phyloP scores from a whole-genome alignment of 2,797 vertebrate species.

The Aeoliscus strigatus region DNA sequence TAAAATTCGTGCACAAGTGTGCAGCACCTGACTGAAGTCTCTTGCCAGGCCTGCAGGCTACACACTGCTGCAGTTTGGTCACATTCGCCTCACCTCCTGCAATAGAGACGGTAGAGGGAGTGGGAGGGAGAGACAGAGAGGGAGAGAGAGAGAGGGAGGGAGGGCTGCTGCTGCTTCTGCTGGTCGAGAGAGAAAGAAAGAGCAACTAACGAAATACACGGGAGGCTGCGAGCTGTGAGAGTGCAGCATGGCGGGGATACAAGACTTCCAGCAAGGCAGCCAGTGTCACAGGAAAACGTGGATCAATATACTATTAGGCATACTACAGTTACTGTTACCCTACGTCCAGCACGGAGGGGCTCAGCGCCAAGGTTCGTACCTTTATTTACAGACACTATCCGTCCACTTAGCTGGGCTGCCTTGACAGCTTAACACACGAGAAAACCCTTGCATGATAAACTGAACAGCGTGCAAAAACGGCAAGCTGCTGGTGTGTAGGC shows the following conservation, averaged over 20 bases:
- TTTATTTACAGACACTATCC: slow-evolving; percentile 19
- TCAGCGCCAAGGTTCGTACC: slow-evolving; percentile 84
- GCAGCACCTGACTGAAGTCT: no score
- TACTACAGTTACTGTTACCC: slow-evolving; percentile 84
- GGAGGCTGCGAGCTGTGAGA: slow-evolving; percentile 66
- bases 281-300: slow-evolving; percentile 85
- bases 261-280: slow-evolving; percentile 80
- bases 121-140: slow-evolving; percentile 10
- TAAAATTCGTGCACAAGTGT: no score
- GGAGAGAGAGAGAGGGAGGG: slow-evolving; percentile 36
- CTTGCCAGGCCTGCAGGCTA: no score
- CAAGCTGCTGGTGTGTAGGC: accelerated
- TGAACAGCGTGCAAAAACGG: neutral
- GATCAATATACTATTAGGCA: slow-evolving; percentile 86
- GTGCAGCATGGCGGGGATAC: slow-evolving; percentile 90
- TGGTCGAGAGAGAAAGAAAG: slow-evolving; percentile 50
- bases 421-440: slow-evolving; percentile 47
- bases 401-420: slow-evolving; percentile 39
- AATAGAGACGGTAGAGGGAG: no score
- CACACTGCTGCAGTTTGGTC: no score
- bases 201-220: slow-evolving; percentile 53
- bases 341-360: slow-evolving; percentile 84
- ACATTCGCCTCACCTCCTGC: no score
- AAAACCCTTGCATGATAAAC: neutral
- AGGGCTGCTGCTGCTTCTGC: slow-evolving; percentile 24